Evolutionary conservation across 2,888 invertebrate species (phyloP).

Genomic region (Nineta flava): DNA sequence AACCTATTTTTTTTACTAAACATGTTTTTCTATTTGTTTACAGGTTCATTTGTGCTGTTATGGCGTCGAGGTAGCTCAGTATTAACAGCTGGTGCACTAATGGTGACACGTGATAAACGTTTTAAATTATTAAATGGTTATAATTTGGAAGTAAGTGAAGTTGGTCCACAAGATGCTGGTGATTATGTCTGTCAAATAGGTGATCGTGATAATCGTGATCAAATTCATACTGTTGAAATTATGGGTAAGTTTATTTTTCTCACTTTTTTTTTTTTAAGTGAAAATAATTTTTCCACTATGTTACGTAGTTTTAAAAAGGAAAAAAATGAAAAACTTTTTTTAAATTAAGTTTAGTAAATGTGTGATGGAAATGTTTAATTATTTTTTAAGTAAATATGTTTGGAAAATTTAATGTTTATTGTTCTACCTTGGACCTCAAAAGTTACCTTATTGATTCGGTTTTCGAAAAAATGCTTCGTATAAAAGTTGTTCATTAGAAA

Average conservation of each 20-base stretch:
- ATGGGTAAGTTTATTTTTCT: conserved; percentile 8
- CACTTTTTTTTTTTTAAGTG: neutral
- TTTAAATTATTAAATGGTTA: conserved; percentile 52
- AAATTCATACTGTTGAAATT: conserved; percentile 58
- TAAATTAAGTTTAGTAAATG: no score
- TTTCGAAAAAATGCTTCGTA: no score
- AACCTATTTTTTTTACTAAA: no score
- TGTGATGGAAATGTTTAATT: no score
- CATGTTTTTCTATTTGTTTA: conserved; percentile 5
- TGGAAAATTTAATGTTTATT: no score
- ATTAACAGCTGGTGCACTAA: conserved; percentile 51
- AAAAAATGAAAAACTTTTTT: no score
- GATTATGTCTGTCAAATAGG: conserved; percentile 62
- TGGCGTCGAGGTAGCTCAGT: conserved; percentile 56
- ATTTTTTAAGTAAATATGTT: no score
- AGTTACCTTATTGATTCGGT: no score
- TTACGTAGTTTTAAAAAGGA: no score
- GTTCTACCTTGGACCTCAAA: no score
- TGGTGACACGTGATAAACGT: conserved; percentile 50
- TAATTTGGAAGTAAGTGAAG: conserved; percentile 51
- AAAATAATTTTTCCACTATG: neutral
- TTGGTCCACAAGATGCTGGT: conserved; percentile 30
- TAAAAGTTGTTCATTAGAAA: no score
- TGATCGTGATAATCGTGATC: conserved; percentile 48
- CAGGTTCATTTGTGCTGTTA: conserved; percentile 48